Conservation (phyloP, 2,888 invertebrate genomes). For the Metopia argyrocephala region DNA sequence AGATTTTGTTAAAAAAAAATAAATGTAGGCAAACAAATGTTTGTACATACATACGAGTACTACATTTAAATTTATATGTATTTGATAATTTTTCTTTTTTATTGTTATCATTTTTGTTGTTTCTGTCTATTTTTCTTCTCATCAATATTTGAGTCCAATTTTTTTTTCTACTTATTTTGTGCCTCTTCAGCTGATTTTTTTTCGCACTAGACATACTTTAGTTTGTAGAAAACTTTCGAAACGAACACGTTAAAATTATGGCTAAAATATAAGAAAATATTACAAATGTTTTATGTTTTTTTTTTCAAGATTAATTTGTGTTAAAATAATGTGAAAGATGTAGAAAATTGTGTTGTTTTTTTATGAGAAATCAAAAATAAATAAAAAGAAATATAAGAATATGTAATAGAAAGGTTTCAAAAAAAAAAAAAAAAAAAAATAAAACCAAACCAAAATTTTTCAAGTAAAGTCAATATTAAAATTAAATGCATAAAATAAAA, state of each 20-base stretch:
- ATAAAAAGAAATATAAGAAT: neutral
- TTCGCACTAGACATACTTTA: constrained; percentile 64
- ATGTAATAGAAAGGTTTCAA: neutral
- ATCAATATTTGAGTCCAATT: constrained; percentile 23
- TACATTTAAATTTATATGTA: constrained; percentile 23
- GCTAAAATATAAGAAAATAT: constrained; percentile 50
- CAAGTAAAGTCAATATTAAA: neutral
- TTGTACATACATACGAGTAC: too few relatives aligned
- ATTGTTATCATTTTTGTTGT: neutral
- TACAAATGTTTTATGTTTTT: too few relatives aligned
- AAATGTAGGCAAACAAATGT: too few relatives aligned
- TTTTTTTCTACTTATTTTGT: neutral
- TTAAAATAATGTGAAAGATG: constrained; percentile 22
- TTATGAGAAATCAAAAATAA: too few relatives aligned
- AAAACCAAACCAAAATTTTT: neutral
- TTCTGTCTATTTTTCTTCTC: constrained; percentile 32
- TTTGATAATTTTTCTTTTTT: constrained; percentile 30
- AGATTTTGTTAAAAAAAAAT: neutral
- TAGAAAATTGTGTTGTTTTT: neutral
- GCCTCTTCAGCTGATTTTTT: constrained; percentile 41
- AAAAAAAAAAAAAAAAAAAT: constrained; percentile 1
- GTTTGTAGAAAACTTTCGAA: constrained; percentile 76
- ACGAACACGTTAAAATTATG: constrained; percentile 63
- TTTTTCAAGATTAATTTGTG: too few relatives aligned
- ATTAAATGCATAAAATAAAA: too few relatives aligned